Base-by-base conservation (phyloP, 2,113 vertebrate genomes). In the Lophius piscatorius region DNA sequence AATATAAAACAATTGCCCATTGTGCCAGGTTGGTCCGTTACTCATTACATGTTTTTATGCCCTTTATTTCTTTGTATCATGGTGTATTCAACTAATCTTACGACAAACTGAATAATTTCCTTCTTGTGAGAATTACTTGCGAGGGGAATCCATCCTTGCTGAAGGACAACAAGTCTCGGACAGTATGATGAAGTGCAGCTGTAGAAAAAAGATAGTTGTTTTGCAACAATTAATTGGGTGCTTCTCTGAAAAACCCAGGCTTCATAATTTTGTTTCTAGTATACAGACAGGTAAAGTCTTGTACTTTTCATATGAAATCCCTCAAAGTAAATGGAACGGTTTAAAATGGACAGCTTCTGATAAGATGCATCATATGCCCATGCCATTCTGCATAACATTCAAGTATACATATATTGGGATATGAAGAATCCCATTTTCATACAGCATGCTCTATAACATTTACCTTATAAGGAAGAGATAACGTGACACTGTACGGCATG, bases 391-490 rank as follows among this genome's bases (percentile, higher is more conserved):
- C 73, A 72, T 63, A 86, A 80, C 35, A 80, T 65, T 64, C 9
- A 22, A 78, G 59, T 64, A 71, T 83, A 74, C 70, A 86, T 68
- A 77, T 55, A 73, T 31, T 69, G 26, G 51, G 31, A 76, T 67
- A 80, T 63, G 60, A 52, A 67, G 44, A 47, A 13, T 70, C 52
- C n/a, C 60, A 45, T 45, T 78, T 57, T 78, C 63, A 76, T 72
- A 74, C 47, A 76, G 66, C 87, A 89, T 87, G 87, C 83, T 63
- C 49, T 68, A 79, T 85, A 81, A 86, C 64, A 81, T 59, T 81
- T 45, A 70, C 31, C 39, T 36, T 56, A 20, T 61, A 54, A 80
- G 80, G 35, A 65, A 50, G 58, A 59, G 55, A 70, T 44, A 71
- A 70, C 39, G 61, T 44, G 47, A 57, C 23, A 44, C 42, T 49